Evolutionary conservation across 2,113 vertebrate species (phyloP), one percentile per base, ranked within the genome.

Genomic region (Chitala chitala): DNA sequence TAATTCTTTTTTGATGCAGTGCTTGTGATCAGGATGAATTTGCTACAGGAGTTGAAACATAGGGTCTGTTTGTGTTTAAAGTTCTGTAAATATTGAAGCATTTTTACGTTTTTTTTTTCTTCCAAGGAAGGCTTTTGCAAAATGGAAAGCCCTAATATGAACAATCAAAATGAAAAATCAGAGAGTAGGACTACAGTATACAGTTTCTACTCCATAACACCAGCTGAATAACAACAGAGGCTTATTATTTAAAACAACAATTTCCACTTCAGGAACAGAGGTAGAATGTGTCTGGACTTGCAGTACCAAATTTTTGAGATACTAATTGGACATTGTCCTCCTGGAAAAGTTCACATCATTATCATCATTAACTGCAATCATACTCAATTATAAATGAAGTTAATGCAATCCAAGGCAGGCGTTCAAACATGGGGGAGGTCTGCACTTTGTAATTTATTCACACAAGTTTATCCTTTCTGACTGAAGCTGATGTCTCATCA

Each of bases 301-400:
- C 87, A 89, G 86, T 82, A 76, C 83, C 84, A 85, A 90, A 87
- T 87, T 86, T 81, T 83, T 87, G 87, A 89, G 83, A 89, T 91
- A 89, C 82, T 90, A 90, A 92, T 91, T 89, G 81, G 59, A 63
- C 81, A 84, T 81, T 85, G 88, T 87, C 89, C 88, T 88, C 83
- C 84, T 87, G 83, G 77, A 85, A 89, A 89, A 90, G 80, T 84
- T 81, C 80, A 80, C 84, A 88, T 91, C 90, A 87, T 85, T 84
- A 83, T 84, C 89, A 82, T 89, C 90, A 90, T 91, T 92, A 92
- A 87, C 83, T 82, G 81, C 85, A 90, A 91, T 92, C 89, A 91
- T 83, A 84, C 82, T 83, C 87, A 89, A 89, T 91, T 90, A 89
- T 78, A 87, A 85, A 81, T 81, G 61, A 79, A 82, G 76, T 80